Evolutionary conservation across 2,888 invertebrate species (phyloP), one percentile per base, ranked within the genome.

Genomic region (Phania funesta): DNA sequence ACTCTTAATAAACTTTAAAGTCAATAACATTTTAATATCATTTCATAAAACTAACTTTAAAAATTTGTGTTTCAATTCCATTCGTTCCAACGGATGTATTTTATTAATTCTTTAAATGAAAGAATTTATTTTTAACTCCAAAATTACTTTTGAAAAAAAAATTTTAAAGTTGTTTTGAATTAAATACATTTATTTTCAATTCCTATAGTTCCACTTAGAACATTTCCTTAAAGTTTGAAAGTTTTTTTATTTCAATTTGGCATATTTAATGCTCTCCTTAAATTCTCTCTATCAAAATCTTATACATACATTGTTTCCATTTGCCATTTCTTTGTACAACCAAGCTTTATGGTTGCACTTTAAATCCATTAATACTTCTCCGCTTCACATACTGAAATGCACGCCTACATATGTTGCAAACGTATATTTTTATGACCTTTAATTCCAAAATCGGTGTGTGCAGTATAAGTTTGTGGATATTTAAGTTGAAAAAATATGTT

Each of bases 401-500:
- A 2, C 5, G 1, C 6, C 16, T 41, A 6, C 13, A 18, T 44
- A 16, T 44, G 6, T 44, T 44, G n/a, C 41, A 44, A 44, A 11
- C 26, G 18, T n/a, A 13, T 50, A 58, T 60, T 60, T 38, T 8
- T 50, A 41, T 62, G 62, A 73, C 29, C 73, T 62, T 62, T 60
- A 62, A 62, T 29, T 62, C 18, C 2, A 3, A 29, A 50, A 50
- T 29, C n/a, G 18, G 16, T 22, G 9, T 73, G 50, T 22, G 26
- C 6, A n/a, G 9, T 29, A 38, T 24, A 26, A 29, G 41, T 73
- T 62, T 41, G 41, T 41, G 22, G 22, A 54, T 24, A 50, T 38
- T 75, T 75, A 44, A 75, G 48, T 41, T 46, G 58, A 67, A 76
- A 76, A 76, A 67, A 67, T 76, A 76, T 67, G 67, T 76, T 67